These are phyloP conservation scores for Ashinkailepas kermadecensis DNA, from an alignment of 2,888 invertebrate species.

Conservation along the genomic window DNA sequence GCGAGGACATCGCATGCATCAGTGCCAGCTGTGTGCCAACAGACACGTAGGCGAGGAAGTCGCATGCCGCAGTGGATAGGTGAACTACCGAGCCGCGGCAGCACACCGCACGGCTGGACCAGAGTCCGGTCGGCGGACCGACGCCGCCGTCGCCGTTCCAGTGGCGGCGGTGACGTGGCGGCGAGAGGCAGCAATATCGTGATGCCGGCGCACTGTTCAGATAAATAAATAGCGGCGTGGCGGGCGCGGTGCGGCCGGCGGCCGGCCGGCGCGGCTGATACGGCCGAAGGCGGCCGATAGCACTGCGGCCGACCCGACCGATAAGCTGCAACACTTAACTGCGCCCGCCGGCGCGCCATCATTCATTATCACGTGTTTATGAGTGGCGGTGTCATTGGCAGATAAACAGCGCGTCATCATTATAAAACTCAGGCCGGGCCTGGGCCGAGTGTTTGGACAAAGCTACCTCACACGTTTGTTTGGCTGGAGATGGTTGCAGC, in stretches of 20 bases:
- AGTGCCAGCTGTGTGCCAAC: too few relatives aligned
- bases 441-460: neutral
- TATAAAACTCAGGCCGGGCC: conserved; percentile 11
- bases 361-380: conserved; percentile 17
- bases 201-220: too few relatives aligned
- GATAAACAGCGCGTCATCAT: conserved; percentile 14
- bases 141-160: too few relatives aligned
- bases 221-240: neutral
- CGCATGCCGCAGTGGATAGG: too few relatives aligned
- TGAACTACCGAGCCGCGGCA: too few relatives aligned
- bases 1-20: too few relatives aligned
- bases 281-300: neutral
- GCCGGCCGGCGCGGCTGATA: neutral
- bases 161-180: too few relatives aligned
- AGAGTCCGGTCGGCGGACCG: too few relatives aligned
- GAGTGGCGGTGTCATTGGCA: conserved; percentile 4
- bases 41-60: too few relatives aligned
- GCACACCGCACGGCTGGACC: too few relatives aligned
- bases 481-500: neutral
- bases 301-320: neutral
- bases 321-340: neutral
- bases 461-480: conserved; percentile 20
- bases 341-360: neutral
- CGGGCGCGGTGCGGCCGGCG: neutral
- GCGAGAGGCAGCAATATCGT: too few relatives aligned